These are phyloP conservation scores for Gavialis gangeticus DNA, from an alignment of 2,113 vertebrate genomes.

Conservation along the genomic window DNA sequence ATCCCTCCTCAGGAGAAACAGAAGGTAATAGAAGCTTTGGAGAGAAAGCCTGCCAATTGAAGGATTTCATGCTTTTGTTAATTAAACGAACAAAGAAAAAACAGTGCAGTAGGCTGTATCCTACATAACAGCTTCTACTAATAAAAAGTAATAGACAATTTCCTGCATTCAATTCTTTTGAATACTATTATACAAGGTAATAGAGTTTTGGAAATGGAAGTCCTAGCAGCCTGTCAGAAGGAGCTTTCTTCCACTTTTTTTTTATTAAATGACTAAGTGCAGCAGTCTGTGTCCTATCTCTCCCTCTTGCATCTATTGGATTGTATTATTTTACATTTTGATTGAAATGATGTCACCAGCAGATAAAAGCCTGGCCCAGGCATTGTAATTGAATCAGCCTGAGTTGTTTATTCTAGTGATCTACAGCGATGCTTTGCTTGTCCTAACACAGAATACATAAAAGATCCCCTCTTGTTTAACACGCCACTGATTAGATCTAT, in stretches of 20 bases:
- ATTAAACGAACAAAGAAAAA: constrained; percentile 89
- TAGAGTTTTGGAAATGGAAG: constrained; percentile 91
- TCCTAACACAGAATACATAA: constrained; percentile 93
- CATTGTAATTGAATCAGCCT: constrained; percentile 96
- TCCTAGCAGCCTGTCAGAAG: constrained; percentile 88
- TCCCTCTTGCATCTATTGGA: constrained; percentile 90
- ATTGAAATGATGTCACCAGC: constrained; percentile 98
- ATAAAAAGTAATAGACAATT: constrained; percentile 92
- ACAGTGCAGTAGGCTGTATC: constrained; percentile 86
- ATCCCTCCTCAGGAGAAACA: constrained; percentile 44
- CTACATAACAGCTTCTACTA: constrained; percentile 88
- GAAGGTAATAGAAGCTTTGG: constrained; percentile 72
- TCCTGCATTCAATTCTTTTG: constrained; percentile 86
- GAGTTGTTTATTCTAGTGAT: constrained; percentile 96
- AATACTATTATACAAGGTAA: constrained; percentile 92
- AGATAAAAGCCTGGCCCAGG: constrained; percentile 92
- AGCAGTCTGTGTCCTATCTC: constrained; percentile 96
- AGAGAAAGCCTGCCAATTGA: constrained; percentile 77
- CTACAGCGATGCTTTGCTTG: constrained; percentile 90
- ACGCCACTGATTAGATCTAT: constrained; percentile 93
- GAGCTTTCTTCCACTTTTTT: constrained; percentile 78
- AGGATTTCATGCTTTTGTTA: constrained; percentile 87
- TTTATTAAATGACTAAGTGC: constrained; percentile 92
- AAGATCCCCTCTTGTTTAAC: constrained; percentile 96
- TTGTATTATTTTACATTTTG: constrained; percentile 99